A percentile compares a stretch with the other conserved stretches of the same genome.
These are phyloP conservation scores for Pristionchus maxplancki DNA, from an alignment of 2,888 invertebrate species.

Conservation along the genomic window DNA sequence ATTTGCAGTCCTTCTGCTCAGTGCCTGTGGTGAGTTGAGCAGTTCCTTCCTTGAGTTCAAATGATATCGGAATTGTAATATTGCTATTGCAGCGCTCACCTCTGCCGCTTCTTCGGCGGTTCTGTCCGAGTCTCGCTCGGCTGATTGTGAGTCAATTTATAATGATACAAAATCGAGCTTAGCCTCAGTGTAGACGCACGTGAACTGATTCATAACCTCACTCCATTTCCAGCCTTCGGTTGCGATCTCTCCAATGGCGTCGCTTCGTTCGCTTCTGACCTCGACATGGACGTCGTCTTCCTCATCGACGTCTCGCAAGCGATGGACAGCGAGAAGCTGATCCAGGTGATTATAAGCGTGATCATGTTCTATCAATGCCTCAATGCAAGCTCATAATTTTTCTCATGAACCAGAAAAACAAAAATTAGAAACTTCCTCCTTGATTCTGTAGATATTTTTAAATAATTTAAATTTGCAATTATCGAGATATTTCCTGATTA, in stretches of 20 bases:
- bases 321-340: background rate
- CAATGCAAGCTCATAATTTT: no score
- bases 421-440: no score
- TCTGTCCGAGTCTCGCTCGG: background rate
- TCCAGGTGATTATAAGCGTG: background rate
- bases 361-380: background rate
- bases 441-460: no score
- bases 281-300: background rate
- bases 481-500: no score
- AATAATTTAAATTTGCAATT: no score
- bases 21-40: background rate
- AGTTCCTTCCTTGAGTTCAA: background rate
- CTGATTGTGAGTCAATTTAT: background rate
- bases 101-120: background rate
- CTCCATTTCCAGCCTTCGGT: background rate
- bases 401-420: no score
- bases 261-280: background rate
- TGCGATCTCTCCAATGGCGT: slow-evolving; percentile 4
- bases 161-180: no score
- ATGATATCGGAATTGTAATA: background rate
- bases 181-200: no score
- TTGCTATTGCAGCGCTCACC: background rate
- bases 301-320: background rate
- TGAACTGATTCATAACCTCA: no score
- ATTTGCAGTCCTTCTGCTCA: background rate